phyloP scores from a whole-genome alignment of 2,113 vertebrate genomes.

The Psophia crepitans region DNA sequence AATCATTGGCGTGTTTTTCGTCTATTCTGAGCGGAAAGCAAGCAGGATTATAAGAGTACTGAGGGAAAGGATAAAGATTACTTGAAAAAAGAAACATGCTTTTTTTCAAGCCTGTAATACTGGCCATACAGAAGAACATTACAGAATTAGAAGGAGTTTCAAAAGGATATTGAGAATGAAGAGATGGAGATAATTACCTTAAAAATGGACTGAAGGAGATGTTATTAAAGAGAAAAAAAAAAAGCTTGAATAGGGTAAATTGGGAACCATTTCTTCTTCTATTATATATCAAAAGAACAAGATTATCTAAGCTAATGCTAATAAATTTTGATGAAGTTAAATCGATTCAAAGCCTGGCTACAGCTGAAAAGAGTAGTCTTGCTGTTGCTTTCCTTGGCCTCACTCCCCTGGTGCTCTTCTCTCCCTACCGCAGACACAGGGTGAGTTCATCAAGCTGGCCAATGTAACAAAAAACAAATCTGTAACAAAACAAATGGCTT shows the following conservation, averaged over 20 bases:
- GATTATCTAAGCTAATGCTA: neutral
- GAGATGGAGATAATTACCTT: neutral
- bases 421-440: neutral
- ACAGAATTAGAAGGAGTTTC: neutral
- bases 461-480: neutral
- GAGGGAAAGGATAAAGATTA: neutral
- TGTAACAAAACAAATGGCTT: neutral
- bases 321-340: neutral
- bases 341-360: neutral
- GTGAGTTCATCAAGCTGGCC: neutral
- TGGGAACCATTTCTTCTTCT: neutral
- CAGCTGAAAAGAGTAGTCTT: neutral
- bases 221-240: neutral
- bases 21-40: neutral
- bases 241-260: neutral
- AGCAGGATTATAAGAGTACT: neutral
- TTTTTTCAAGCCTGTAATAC: neutral
- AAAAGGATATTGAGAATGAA: neutral
- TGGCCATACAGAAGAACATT: neutral
- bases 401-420: neutral
- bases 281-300: neutral
- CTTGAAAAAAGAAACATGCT: rapidly evolving
- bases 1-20: neutral
- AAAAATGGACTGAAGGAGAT: neutral
- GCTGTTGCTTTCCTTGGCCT: neutral